These are phyloP conservation scores for Sinella curviseta DNA, from an alignment of 1,140 invertebrate genomes.

Conservation along the genomic window DNA sequence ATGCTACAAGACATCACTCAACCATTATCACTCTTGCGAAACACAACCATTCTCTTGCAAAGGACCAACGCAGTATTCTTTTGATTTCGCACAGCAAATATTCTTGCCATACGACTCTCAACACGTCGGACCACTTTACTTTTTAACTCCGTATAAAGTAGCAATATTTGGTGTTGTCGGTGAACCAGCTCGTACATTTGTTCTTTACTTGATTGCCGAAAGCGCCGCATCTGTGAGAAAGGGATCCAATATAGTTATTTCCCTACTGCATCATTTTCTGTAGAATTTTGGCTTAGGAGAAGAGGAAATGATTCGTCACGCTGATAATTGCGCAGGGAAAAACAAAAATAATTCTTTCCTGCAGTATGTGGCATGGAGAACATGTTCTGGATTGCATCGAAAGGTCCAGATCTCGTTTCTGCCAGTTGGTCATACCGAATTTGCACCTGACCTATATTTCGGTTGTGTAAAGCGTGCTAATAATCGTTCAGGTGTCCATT, in stretches of 20 bases:
- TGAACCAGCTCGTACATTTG: conserved; percentile 23
- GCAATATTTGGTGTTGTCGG: conserved; percentile 16
- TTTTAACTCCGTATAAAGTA: conserved; percentile 23
- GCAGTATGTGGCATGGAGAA: conserved; percentile 27
- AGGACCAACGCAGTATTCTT: conserved; percentile 22
- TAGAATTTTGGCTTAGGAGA: conserved; percentile 23
- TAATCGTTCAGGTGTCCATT: no score
- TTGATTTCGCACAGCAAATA: conserved; percentile 33
- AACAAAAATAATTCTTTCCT: conserved; percentile 33
- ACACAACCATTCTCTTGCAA: neutral
- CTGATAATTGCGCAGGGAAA: conserved; percentile 29
- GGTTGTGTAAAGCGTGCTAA: no score
- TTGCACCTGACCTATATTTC: conserved; percentile 30
- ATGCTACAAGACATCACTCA: neutral
- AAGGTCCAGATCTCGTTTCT: conserved; percentile 13
- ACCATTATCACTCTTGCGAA: neutral
- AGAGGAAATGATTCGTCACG: neutral
- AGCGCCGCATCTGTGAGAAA: neutral
- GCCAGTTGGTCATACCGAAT: conserved; percentile 28
- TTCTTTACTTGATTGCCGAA: conserved; percentile 32
- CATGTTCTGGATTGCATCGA: neutral
- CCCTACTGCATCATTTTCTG: conserved; percentile 31
- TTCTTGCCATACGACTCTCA: conserved; percentile 13
- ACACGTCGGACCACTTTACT: conserved; percentile 27
- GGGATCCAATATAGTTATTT: conserved; percentile 27